Percentiles rank a stretch among this genome's conserved stretches.
Conservation (phyloP, 2,888 invertebrate genomes). For the Chironomus riparius region DNA sequence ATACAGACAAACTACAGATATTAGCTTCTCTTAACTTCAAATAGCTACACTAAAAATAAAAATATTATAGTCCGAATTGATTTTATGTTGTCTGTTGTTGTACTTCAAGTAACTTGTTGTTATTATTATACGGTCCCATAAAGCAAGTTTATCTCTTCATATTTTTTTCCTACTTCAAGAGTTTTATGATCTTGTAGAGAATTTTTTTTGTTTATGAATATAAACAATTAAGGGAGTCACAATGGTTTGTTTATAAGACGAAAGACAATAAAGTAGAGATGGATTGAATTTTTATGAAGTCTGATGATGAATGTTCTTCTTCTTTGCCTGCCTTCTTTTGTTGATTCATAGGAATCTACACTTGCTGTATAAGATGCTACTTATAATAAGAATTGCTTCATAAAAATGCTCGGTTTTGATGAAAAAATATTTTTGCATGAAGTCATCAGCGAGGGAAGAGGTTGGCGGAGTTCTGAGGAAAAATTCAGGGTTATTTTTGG, state of each 20-base stretch:
- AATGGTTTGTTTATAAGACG: constrained; percentile 24
- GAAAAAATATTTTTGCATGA: too few species aligned
- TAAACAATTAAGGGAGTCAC: constrained; percentile 3
- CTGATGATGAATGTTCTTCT: neutral
- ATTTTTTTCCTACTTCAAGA: constrained; percentile 2
- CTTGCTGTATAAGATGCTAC: too few species aligned
- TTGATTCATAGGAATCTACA: too few species aligned
- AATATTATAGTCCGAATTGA: constrained; percentile 3
- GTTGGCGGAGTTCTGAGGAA: too few species aligned
- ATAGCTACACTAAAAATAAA: neutral
- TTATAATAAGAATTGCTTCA: too few species aligned
- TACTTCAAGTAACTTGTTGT: neutral
- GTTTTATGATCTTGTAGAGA: constrained; percentile 6
- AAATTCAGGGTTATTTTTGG: too few species aligned
- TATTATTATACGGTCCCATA: neutral
- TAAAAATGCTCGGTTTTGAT: too few species aligned
- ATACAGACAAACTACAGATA: too few species aligned
- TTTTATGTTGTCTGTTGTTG: constrained; percentile 21
- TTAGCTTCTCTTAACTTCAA: too few species aligned
- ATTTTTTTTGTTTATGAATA: constrained; percentile 20
- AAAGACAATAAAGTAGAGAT: neutral
- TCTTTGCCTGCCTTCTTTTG: neutral
- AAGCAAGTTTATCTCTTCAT: neutral
- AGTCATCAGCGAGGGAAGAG: too few species aligned
- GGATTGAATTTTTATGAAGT: neutral